Evolutionary conservation across 2,797 vertebrate species (phyloP).

Genomic region (Vipera latastei): DNA sequence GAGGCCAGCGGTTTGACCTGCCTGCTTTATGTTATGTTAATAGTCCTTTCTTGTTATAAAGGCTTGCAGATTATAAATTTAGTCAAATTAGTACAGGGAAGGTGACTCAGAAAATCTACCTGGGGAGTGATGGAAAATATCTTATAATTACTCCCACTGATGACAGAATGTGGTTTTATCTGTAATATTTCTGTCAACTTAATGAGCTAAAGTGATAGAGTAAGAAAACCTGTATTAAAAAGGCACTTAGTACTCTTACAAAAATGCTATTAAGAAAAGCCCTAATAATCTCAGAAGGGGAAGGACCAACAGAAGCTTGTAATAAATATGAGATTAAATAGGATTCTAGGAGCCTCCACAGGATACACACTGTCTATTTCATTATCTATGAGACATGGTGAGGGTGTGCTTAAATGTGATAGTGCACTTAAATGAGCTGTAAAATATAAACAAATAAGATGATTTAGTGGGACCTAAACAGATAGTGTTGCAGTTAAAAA

Average conservation of each 20-base stretch:
- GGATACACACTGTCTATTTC: not conserved
- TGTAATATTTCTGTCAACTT: slow-evolving; percentile 39
- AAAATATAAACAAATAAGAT: slow-evolving; percentile 20
- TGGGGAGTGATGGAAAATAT: slow-evolving; percentile 29
- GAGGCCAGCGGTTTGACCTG: too few species aligned
- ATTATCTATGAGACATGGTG: not conserved
- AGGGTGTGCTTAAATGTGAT: not conserved
- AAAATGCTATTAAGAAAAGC: slow-evolving; percentile 14
- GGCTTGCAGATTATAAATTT: slow-evolving; percentile 31
- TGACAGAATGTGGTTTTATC: slow-evolving; percentile 29
- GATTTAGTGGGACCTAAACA: not conserved
- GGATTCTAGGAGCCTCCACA: not conserved
- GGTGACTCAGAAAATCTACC: slow-evolving; percentile 31
- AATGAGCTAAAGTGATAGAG: slow-evolving; percentile 25
- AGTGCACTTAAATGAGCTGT: not conserved
- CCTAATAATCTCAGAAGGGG: slow-evolving; percentile 1
- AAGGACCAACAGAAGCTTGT: not conserved
- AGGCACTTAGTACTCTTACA: not conserved
- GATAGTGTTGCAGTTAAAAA: not conserved
- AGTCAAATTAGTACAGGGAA: slow-evolving; percentile 30
- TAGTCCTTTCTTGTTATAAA: not conserved
- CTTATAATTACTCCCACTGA: slow-evolving; percentile 30
- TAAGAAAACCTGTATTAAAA: slow-evolving; percentile 36
- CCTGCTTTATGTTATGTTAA: slow-evolving; percentile 27
- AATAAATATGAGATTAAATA: not conserved